A percentile compares a stretch with the other conserved stretches of the same genome.
Conservation (phyloP, 92 coral and sea anemone species). For the Zoanthus gigantus region DNA sequence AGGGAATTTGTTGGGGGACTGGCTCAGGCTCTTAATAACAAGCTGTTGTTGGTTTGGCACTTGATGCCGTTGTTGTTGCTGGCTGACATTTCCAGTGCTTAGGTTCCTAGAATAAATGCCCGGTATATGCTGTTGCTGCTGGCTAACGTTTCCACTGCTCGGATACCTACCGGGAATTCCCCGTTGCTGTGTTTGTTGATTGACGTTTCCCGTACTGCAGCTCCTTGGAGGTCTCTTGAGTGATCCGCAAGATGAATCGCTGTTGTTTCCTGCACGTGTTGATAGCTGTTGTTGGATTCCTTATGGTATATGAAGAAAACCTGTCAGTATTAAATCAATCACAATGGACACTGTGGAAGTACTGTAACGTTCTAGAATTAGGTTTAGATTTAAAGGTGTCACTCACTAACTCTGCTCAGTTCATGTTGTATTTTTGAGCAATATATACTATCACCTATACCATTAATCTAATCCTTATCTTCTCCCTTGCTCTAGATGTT, state of each 20-base stretch:
- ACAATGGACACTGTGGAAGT: neutral
- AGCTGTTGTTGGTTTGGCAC: conserved; percentile 24
- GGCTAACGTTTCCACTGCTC: conserved; percentile 42
- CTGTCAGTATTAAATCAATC: neutral
- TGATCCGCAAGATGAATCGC: conserved; percentile 22
- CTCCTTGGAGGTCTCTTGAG: conserved; percentile 39
- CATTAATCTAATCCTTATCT: no score
- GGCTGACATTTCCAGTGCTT: conserved; percentile 23
- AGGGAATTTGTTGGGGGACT: conserved; percentile 12
- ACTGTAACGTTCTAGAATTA: neutral
- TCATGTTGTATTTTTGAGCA: no score
- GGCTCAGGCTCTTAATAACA: conserved; percentile 1
- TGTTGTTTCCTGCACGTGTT: conserved; percentile 1
- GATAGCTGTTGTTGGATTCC: neutral
- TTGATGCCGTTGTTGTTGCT: neutral
- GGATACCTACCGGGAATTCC: conserved; percentile 36
- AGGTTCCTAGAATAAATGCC: conserved; percentile 21
- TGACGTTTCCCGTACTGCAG: conserved; percentile 40
- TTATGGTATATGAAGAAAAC: neutral
- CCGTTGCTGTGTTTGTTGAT: conserved; percentile 36
- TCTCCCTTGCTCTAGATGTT: no score
- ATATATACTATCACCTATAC: no score
- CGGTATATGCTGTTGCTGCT: conserved; percentile 1
- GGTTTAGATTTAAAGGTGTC: neutral
- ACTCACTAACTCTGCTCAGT: neutral